A percentile compares a stretch with the other conserved stretches of the same genome.
These are phyloP conservation scores for Cyclophora punctaria DNA, from an alignment of 2,888 invertebrate species.

Conservation along the genomic window DNA sequence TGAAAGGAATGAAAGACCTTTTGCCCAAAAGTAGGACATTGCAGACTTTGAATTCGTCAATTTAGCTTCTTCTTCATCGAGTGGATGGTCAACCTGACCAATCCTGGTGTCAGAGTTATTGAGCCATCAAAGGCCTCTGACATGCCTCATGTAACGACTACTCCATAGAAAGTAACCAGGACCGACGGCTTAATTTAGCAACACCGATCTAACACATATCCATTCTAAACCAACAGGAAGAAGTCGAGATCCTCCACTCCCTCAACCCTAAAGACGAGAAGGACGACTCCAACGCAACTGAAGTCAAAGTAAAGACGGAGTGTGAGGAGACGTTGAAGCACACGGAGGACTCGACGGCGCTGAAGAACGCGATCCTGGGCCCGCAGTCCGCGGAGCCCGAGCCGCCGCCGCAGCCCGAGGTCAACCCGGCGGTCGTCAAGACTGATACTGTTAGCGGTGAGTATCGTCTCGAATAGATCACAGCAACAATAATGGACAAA, in stretches of 20 bases:
- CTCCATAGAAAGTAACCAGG: no score
- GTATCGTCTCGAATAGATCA: not conserved
- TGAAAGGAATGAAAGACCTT: no score
- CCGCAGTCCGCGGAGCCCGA: conserved; percentile 45
- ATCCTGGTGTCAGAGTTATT: no score
- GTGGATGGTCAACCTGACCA: no score
- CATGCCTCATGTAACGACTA: no score
- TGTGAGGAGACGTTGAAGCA: conserved; percentile 52
- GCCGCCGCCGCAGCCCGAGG: conserved; percentile 24
- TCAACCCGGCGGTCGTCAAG: conserved; percentile 27
- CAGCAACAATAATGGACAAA: no score
- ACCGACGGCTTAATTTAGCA: no score
- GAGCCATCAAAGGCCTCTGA: no score
- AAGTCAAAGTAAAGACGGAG: conserved; percentile 48
- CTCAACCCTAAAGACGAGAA: conserved; percentile 80
- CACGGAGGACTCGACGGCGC: conserved; percentile 63
- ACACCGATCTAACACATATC: no score
- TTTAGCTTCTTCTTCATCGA: no score
- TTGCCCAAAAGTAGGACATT: no score
- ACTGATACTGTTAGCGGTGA: conserved; percentile 47
- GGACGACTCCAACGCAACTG: conserved; percentile 40
- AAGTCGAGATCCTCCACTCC: conserved; percentile 80
- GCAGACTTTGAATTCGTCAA: no score
- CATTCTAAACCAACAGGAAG: conserved; percentile 68
- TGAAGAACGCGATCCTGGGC: conserved; percentile 63